Base-by-base conservation (phyloP, 2,797 vertebrate genomes). In the Acridotheres tristis region DNA sequence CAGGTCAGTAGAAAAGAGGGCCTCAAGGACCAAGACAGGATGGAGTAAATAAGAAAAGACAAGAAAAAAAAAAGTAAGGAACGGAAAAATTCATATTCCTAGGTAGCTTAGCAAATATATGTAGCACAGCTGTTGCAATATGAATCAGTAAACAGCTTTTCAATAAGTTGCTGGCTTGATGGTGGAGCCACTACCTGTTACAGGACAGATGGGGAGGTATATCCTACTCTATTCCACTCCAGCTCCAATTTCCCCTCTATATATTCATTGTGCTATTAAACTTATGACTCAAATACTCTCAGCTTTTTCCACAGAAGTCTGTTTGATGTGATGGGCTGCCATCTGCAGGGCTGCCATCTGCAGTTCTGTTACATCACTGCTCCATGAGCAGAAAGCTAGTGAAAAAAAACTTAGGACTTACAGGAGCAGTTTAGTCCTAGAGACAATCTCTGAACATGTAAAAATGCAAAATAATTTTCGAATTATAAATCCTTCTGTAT, bases 341-440 rank as follows among this genome's bases (percentile, higher is more conserved):
- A 95, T 81, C 97, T 96, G 91, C 94, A 89, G 97, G 90, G 58
- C 95, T 97, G 97, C 97, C 96, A 95, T 81, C 97, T 96, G 91
- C 94, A 89, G 97, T 92, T 66, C 40, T 91, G 67, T 78, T 93
- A 84, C 34, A 42, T 82, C 68, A 86, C 66, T 97, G 90, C 93
- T 95, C 34, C 51, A 47, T 2, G 3, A 74, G 63, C 10, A 74
- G n/a, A 57, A 86, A 93, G 27, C 42, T 48, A 54, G 57, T 36
- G 55, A 40, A 40, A 40, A 48, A 61, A 88, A 79, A 86, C 13
- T 16, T 32, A 27, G 29, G 29, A 34, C 30, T 67, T 71, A 48
- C 6, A 92, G 67, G 20, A 88, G 29, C 30, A 67, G 21, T 47
- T 93, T 25, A 34, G 27, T 84, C 32, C 57, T 79, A 63, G 21